phyloP scores from a whole-genome alignment of 2,888 invertebrate genomes.

The Nephrotoma flavescens region DNA sequence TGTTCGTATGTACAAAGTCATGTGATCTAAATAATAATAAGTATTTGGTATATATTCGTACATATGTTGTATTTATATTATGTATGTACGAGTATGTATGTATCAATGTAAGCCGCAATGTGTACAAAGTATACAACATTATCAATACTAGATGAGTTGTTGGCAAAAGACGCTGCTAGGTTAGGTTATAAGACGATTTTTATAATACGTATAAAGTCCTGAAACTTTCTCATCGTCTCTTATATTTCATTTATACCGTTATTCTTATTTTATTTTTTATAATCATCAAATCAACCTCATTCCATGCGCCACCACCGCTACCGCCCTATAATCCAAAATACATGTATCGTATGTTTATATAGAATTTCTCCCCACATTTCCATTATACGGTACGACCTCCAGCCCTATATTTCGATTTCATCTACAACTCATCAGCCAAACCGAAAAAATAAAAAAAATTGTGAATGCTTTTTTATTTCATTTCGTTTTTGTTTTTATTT shows the following conservation, averaged over 20 bases:
- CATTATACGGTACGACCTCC: background rate
- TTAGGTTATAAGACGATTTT: background rate
- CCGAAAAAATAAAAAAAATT: background rate
- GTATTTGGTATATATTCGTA: background rate
- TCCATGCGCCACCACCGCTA: background rate
- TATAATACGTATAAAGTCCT: background rate
- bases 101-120: background rate
- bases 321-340: background rate
- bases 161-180: background rate
- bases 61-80: background rate
- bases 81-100: background rate
- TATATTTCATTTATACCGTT: background rate
- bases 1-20: background rate
- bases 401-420: slow-evolving; percentile 2
- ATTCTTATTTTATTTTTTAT: background rate
- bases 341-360: background rate
- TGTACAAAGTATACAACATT: background rate
- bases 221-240: background rate
- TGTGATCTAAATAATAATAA: background rate
- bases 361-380: background rate
- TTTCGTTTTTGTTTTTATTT: background rate
- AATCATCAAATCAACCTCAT: background rate
- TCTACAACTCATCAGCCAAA: slow-evolving; percentile 3
- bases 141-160: background rate
- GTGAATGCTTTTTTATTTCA: background rate